phyloP scores from a whole-genome alignment of 2,113 vertebrate species.

The Mixornis gularis region DNA sequence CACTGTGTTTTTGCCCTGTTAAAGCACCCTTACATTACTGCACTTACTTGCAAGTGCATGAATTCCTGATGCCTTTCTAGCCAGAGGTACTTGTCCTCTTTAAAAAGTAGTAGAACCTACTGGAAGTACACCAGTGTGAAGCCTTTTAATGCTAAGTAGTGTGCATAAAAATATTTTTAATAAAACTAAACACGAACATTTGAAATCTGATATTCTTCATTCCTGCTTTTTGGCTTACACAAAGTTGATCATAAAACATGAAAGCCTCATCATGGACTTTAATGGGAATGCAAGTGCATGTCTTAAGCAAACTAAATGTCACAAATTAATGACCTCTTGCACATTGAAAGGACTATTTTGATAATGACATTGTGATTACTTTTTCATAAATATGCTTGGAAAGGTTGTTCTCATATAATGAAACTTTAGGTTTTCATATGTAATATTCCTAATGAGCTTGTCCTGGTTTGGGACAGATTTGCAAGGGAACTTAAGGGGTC shows the following conservation, averaged over 20 bases:
- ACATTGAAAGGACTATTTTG: background rate
- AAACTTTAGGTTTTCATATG: background rate
- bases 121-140: background rate
- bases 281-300: background rate
- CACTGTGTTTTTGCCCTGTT: background rate
- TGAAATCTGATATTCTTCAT: background rate
- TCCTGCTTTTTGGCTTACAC: background rate
- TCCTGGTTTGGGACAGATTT: background rate
- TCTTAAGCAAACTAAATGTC: background rate
- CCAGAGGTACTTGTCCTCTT: background rate
- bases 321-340: background rate
- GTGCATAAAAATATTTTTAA: background rate
- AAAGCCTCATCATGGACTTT: background rate
- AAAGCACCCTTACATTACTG: background rate
- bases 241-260: background rate
- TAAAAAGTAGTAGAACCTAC: background rate
- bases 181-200: accelerated
- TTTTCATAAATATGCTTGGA: background rate
- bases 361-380: background rate
- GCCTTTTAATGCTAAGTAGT: background rate
- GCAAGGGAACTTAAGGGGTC: background rate
- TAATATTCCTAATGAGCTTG: background rate
- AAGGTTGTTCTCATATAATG: background rate
- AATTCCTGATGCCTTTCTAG: background rate
- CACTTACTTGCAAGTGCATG: background rate